Base-by-base conservation (phyloP, 2,113 vertebrate species). In the Scomber japonicus region DNA sequence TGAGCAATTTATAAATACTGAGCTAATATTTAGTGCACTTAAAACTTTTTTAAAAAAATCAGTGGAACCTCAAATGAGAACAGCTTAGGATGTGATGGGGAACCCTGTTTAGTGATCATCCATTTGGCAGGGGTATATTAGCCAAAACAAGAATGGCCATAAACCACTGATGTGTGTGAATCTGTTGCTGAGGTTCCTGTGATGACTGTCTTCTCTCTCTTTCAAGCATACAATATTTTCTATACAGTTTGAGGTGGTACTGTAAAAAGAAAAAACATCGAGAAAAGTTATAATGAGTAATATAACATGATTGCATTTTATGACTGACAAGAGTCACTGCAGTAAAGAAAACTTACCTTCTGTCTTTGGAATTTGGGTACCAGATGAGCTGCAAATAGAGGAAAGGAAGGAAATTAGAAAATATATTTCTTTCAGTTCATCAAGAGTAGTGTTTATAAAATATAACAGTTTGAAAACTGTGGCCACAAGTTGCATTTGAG, bases 161-260 rank as follows among this genome's bases (percentile, higher is more conserved):
- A 72, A 71, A 66, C 48, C 60, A 45, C 59, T 70, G 61, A 17
- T 53, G 10, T 61, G 48, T 69, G 57, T 55, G 49, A 24, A 2
- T 70, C 71, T 4, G 64, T 30, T 62, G 54, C 27, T 51, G 12
- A 31, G 12, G 75, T 57, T 76, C 64, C 65, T 35, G 56, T 59
- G 75, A 64, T 2, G 66, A 71, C 61, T 4, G 48, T 63, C 53
- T 62, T 55, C 54, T 60, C 56, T 53, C 44, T 49, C 19, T 56
- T 50, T 50, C 19, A 77, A 31, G 31, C 30, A 35, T 19, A 27
- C 13, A 10, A 7, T 19, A 11, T 71, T 72, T 80, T 84, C 89
- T 93, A 96, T 63, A 95, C 95, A 24, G 94, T 91, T 82, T 94
- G 94, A 82, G 93, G 84, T 24, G 95, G 94, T 49, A 94, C 95